Evolutionary conservation across 2,888 invertebrate species (phyloP), one percentile per base, ranked within the genome.

Genomic region (Sminthurides aquaticus): DNA sequence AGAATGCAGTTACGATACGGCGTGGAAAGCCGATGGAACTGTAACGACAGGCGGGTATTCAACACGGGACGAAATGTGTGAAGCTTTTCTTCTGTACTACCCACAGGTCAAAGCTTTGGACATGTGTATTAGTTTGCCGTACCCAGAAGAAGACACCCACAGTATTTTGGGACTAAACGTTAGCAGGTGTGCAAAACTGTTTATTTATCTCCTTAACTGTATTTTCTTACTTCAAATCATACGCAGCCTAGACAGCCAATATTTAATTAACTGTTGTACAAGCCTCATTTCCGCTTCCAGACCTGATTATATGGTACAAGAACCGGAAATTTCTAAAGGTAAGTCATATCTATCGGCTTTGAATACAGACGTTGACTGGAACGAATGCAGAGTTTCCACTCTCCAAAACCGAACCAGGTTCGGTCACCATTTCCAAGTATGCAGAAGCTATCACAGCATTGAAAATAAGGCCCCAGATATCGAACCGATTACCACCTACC

Each of bases 61-160:
- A 0, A 89, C 89, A 0, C 84, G 84, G 64, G 89, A 91, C 80
- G 91, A 92, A 79, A 91, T 91, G 89, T 92, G 61, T 25, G 20
- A 29, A 18, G 22, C 34, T 24, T 29, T 54, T 24, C 5, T 61
- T 8, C 5, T 61, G 20, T 61, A 61, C 55, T 61, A 55, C n/a
- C 61, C 61, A 3, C 8, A 15, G 2, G 29, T 61, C 5, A 15
- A 27, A 27, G 29, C 15, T 3, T 3, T 61, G 2, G 61, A 29
- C 18, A 15, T 27, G 15, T 61, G 61, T 43, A 43, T 43, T 8
- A 43, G 43, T 43, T 43, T 18, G 43, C 43, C 43, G 43, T 43
- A 43, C 18, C 18, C 43, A 11, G 43, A 43, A 18, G 18, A 43
- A 18, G n/a, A n/a, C n/a, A n/a, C n/a, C n/a, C n/a, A n/a, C n/a